Percentiles rank a stretch among this genome's conserved stretches.
These are phyloP conservation scores for Amphiura filiformis DNA, from an alignment of 35 echinoderm and acorn worm species.

Conservation along the genomic window DNA sequence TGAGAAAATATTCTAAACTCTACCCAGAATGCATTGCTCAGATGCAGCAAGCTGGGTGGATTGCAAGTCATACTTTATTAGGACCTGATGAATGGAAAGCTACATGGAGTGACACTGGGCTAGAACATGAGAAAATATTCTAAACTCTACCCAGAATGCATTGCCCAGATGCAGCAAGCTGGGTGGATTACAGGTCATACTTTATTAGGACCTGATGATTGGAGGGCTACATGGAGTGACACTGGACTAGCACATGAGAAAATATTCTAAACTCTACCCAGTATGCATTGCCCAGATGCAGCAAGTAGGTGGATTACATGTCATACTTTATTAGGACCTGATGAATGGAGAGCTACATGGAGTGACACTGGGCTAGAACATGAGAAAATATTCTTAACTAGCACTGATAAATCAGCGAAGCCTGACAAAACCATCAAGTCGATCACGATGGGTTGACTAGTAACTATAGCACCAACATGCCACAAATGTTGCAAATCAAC, in stretches of 20 bases:
- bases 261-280: conserved; percentile 70
- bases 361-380: conserved; percentile 47
- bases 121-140: conserved; percentile 62
- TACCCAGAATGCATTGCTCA: too few species aligned
- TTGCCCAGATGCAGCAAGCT: conserved; percentile 44
- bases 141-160: too few species aligned
- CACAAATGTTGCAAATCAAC: too few species aligned
- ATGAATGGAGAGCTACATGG: conserved; percentile 95
- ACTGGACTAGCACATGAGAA: conserved; percentile 64
- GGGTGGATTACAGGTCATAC: conserved; percentile 74
- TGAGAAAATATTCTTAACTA: conserved; percentile 69
- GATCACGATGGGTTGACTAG: too few species aligned
- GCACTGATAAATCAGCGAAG: conserved; percentile 86
- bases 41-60: conserved; percentile 74
- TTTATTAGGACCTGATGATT: conserved; percentile 73
- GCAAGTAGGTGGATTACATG: conserved; percentile 66
- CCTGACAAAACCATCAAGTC: too few species aligned
- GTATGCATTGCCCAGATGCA: conserved; percentile 57
- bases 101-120: conserved; percentile 60
- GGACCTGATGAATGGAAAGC: conserved; percentile 89
- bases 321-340: conserved; percentile 51
- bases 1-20: conserved; percentile 70
- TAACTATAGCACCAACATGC: too few species aligned
- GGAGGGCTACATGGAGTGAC: conserved; percentile 80
- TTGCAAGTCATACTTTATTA: conserved; percentile 51